Evolutionary conservation across 2,888 invertebrate species (phyloP), one percentile per base, ranked within the genome.

Genomic region (Perithous albicinctus): DNA sequence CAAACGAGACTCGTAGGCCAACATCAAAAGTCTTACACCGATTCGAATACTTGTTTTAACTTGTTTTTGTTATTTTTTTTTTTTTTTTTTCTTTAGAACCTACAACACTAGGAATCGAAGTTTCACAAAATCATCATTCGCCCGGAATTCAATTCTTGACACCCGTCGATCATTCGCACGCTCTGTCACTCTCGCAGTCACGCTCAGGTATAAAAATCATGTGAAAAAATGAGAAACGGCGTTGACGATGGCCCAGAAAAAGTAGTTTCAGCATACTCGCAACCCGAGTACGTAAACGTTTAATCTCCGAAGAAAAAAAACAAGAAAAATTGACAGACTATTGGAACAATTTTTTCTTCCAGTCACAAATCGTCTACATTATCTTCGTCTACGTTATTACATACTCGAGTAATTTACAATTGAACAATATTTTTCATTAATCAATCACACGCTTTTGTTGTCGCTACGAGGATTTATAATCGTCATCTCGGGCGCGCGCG

Each of bases 251-350:
- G 70, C 87, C 85, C 83, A 82, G 84, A 85, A 86, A 87, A 86
- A 79, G 54, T 86, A n/a, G 77, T 23, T 80, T 83, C 81, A 38
- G 23, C 61, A 32, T 38, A 46, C 15, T 56, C 51, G 61, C 46
- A 29, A 43, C 43, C 7, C 41, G 56, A 66, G 20, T 38, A 35
- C 48, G 35, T 23, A 10, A 74, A 85, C 51, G 38, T 84, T 38
- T 32, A 15, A 4, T 75, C 20, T 18, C 32, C n/a, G n/a, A n/a
- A n/a, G n/a, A n/a, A n/a, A n/a, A n/a, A n/a, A n/a, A n/a, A n/a
- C n/a, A n/a, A 18, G 32, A 54, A 75, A 61, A 88, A 88, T 87
- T 86, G 87, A 87, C 83, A 87, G 87, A 86, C 61, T 35, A 88
- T 87, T 82, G 66, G 59, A 86, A 87, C 87, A 56, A 75, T 72